A percentile compares a stretch with the other conserved stretches of the same genome.
Conservation (phyloP, 2,113 vertebrate species). For the Psilopsiagon aurifrons region DNA sequence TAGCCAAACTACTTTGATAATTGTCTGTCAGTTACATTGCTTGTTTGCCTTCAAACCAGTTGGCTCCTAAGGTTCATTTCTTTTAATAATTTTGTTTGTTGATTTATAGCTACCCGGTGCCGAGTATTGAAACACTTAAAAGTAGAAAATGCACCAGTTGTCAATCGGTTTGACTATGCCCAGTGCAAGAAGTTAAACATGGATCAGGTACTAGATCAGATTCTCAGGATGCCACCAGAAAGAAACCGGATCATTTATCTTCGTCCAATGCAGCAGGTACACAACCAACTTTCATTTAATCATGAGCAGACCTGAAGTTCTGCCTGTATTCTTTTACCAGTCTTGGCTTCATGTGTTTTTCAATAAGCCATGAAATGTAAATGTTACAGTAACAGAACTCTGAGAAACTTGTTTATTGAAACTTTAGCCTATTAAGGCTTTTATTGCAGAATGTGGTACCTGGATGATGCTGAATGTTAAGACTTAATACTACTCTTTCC, state of each 20-base stretch:
- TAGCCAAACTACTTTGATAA: neutral
- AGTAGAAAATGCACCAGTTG: slow-evolving; percentile 91
- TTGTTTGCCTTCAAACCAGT: neutral
- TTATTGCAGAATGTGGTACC: neutral
- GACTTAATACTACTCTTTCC: neutral
- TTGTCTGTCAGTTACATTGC: neutral
- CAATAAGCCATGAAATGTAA: neutral
- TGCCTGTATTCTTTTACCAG: neutral
- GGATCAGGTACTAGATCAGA: slow-evolving; percentile 96
- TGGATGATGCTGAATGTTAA: neutral
- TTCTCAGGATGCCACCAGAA: slow-evolving; percentile 93
- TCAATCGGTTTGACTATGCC: slow-evolving; percentile 96
- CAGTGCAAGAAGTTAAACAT: slow-evolving; percentile 98
- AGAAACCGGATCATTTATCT: slow-evolving; percentile 97
- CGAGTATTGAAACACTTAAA: slow-evolving; percentile 92
- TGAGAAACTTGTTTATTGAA: neutral
- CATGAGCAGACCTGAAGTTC: neutral
- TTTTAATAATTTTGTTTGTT: neutral
- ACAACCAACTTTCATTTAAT: neutral
- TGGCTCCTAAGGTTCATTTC: neutral
- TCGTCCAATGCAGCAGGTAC: slow-evolving; percentile 97
- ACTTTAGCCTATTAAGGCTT: neutral
- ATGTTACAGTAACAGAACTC: accelerated
- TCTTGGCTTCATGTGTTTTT: neutral
- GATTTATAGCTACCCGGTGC: slow-evolving; percentile 89